Evolutionary conservation across 1,140 invertebrate species (phyloP), one percentile per base, ranked within the genome.

Genomic region (Anthonomus grandis): DNA sequence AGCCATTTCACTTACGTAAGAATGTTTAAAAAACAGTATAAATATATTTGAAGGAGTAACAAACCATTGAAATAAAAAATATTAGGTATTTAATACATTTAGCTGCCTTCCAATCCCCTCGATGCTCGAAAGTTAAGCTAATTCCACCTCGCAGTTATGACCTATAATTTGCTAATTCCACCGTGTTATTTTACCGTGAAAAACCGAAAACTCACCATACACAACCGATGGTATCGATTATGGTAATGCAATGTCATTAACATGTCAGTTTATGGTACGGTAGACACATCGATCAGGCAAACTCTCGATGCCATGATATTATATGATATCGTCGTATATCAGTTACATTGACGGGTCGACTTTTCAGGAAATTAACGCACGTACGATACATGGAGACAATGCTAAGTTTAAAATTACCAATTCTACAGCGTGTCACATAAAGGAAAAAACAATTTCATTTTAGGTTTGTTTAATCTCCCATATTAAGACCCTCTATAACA

Each of bases 191-290:
- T 50, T 38, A 22, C 49, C 36, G 49, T 52, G 49, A 52, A 52
- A 52, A 52, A 19, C 36, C 31, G 22, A 52, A 52, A 52, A 41
- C 23, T 36, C 13, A 41, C 49, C 49, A 52, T 41, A 52, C 49
- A 52, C 27, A 41, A 52, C 49, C 38, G 49, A 52, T 52, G 37
- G 37, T 52, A 52, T 52, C 49, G 49, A 52, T 52, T 52, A 52
- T 52, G 49, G 36, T 52, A 52, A 52, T 52, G 49, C 3, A 9
- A 19, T 27, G 49, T 52, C 49, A 52, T 52, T 52, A 52, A 52
- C 36, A 27, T 41, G 49, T 52, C 49, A 24, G 22, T 52, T 52
- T 23, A 52, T 38, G 37, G 49, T 52, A 25, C 24, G 49, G 22
- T 17, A n/a, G n/a, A n/a, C n/a, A n/a, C n/a, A n/a, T n/a, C n/a